These are phyloP conservation scores for Esperia sulphurella DNA, from an alignment of 2,888 invertebrate species.

Conservation along the genomic window DNA sequence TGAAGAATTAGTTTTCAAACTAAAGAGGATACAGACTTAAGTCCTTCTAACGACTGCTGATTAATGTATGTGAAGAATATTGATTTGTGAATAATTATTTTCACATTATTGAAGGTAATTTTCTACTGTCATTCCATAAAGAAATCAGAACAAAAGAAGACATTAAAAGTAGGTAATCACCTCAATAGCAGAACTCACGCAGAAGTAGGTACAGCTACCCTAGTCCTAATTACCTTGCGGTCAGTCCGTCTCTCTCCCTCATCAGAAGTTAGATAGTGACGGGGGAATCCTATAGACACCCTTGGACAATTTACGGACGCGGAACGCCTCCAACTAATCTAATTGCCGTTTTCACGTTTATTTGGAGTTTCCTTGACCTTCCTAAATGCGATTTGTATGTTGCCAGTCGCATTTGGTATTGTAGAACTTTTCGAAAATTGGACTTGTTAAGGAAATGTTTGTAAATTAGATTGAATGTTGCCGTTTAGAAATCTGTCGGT, in stretches of 20 bases:
- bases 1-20: no score
- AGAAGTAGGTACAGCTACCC: conserved; percentile 20
- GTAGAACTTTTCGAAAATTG: not conserved
- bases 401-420: conserved; percentile 13
- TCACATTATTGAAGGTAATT: no score
- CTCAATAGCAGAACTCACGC: conserved; percentile 13
- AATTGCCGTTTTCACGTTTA: conserved; percentile 70
- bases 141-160: conserved; percentile 8
- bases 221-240: conserved; percentile 44
- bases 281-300: conserved; percentile 38
- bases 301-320: conserved; percentile 59
- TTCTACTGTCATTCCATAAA: no score
- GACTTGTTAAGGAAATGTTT: not conserved
- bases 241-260: conserved; percentile 38
- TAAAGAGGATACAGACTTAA: no score
- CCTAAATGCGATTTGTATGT: conserved; percentile 65
- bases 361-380: conserved; percentile 69
- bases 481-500: not conserved
- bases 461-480: not conserved
- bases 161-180: conserved; percentile 39
- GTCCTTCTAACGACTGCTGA: no score
- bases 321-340: conserved; percentile 62
- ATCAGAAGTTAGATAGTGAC: conserved; percentile 27
- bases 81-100: no score
- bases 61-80: no score